Evolutionary conservation across 37 sponge, comb jelly and placozoan genomes (phyloP), one percentile per base, ranked within the genome.

Genomic region (Hexactinellida sp.): DNA sequence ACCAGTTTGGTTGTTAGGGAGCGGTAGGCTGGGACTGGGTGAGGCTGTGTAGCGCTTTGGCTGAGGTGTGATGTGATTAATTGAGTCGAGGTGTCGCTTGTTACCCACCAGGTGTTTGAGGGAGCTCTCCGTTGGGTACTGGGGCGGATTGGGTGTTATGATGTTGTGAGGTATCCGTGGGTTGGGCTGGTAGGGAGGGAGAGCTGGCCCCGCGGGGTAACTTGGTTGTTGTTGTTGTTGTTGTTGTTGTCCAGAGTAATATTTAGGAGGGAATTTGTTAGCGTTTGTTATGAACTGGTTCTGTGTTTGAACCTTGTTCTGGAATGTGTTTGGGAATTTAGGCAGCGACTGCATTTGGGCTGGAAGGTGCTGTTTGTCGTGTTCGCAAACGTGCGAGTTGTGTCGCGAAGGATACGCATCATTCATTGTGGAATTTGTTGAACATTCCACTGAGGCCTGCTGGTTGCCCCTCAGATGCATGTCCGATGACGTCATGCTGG

Each of bases 321-420:
- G 76, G 76, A 63, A 63, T 5, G 76, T 63, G 76, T 63, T 63
- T 63, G 76, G 13, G 76, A 63, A 63, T 63, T 63, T 63, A 7
- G 76, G 76, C 13, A 63, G 34, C 34, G 30, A 21, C 30, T 63
- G 76, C 16, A 47, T 47, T 23, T 63, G 3, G 3, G 76, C 3
- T 47, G 9, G 52, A 19, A 47, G 16, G n/a, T n/a, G n/a, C 16
- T 47, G 52, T 47, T 47, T 47, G 30, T 63, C 76, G 76, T 63
- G 76, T 10, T 63, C 76, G 30, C 76, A 25, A 7, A 63, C 19
- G 34, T 63, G 76, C 13, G 76, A 63, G 13, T 63, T 63, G 3
- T 63, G 76, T 7, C 76, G 76, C 76, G 21, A n/a, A 63, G 13
- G 13, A 63, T 63, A 63, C 13, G 30, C 34, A 28, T 63, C 76